Conservation (phyloP, 2,888 invertebrate species). For the Mythimna impura region DNA sequence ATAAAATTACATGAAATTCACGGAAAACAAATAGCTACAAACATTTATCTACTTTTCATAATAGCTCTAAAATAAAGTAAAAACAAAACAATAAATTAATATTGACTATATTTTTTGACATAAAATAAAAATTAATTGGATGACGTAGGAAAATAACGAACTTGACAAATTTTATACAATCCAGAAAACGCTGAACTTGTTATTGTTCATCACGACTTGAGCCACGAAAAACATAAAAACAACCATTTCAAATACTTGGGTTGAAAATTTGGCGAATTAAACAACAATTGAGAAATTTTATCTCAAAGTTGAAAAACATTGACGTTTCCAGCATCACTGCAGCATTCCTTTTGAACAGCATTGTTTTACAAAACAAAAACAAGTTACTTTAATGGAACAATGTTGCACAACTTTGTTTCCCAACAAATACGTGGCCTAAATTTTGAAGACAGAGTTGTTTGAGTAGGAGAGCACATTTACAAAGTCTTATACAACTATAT, state of each 20-base stretch:
- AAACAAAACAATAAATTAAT: constrained; percentile 28
- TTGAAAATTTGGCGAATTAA: neutral
- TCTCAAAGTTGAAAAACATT: neutral
- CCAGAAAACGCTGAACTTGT: neutral
- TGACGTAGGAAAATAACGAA: constrained; percentile 6
- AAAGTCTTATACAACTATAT: constrained; percentile 4
- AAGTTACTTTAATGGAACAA: neutral
- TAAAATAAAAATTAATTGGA: neutral
- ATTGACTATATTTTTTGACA: neutral
- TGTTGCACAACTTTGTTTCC: neutral
- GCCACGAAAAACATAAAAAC: constrained; percentile 1
- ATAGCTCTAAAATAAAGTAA: neutral
- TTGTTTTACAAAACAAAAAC: no score
- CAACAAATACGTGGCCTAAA: neutral
- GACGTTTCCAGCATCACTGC: neutral
- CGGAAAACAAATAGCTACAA: constrained; percentile 21
- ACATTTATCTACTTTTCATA: constrained; percentile 15
- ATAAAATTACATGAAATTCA: constrained; percentile 12
- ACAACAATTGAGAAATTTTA: neutral
- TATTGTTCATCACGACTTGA: constrained; percentile 3
- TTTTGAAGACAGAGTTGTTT: neutral
- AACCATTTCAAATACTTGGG: neutral
- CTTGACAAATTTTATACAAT: neutral
- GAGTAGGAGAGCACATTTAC: neutral
- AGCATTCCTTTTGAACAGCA: neutral